Evolutionary conservation across 2,888 invertebrate species (phyloP), one percentile per base, ranked within the genome.

Genomic region (Romanomermis culicivorax): DNA sequence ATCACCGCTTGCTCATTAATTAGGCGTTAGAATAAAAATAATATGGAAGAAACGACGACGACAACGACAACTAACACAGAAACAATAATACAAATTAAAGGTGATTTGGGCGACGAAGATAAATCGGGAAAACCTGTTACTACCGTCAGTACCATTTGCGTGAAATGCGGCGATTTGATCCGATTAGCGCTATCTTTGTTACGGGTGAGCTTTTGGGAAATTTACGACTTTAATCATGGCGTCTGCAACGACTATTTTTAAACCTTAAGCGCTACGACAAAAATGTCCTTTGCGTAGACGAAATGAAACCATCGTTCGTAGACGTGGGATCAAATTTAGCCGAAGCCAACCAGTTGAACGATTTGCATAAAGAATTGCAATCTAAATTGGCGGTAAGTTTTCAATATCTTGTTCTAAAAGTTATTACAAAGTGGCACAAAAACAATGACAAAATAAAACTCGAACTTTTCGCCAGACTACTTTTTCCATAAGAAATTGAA

Each of bases 71-170:
- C n/a, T n/a, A n/a, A n/a, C n/a, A n/a, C n/a, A n/a, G n/a, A n/a
- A n/a, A n/a, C n/a, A n/a, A n/a, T n/a, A n/a, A n/a, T n/a, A n/a
- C n/a, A n/a, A n/a, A n/a, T n/a, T n/a, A n/a, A n/a, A n/a, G n/a
- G n/a, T n/a, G n/a, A n/a, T n/a, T n/a, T n/a, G n/a, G n/a, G n/a
- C n/a, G n/a, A n/a, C n/a, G n/a, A n/a, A n/a, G n/a, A n/a, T n/a
- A n/a, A n/a, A n/a, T n/a, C n/a, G n/a, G n/a, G n/a, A n/a, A 45
- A 45, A 45, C 54, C 60, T 11, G 58, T 82, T 55, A 85, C 85
- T 57, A 85, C 85, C 62, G 81, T 87, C 66, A 85, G 85, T 71
- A 86, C 86, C 56, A 85, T 87, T 62, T 85, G 85, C 51, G 81
- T 88, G 58, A 83, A 84, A 69, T 83, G 85, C 68, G 85, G 85